Evolutionary conservation across 37 sponge, comb jelly and placozoan species (phyloP), one percentile per base, ranked within the genome.

Genomic region (Diacarnus erythraeanus): DNA sequence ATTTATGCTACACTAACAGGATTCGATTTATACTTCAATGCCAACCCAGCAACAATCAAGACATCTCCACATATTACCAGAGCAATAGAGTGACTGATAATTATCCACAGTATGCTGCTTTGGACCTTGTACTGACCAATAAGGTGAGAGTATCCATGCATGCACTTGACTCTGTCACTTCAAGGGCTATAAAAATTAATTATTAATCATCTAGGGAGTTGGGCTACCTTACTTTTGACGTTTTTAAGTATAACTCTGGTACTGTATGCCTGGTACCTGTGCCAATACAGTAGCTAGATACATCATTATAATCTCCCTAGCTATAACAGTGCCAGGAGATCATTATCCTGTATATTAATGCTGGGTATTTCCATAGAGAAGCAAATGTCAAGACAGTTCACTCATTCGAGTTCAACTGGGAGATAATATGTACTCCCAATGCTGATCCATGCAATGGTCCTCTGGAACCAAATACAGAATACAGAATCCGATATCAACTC

Each of bases 391-490:
- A 47, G 51, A 15, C 10, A 47, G 10, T 47, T 47, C 12, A 12
- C 12, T 47, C 10, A 15, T 6, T 15, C 6, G 51, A 6, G 12
- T 6, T 17, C 61, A 26, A 25, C 22, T 60, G 27, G 61, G 22
- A 60, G 61, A 60, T 4, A 60, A 35, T 22, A 10, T 80, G 81
- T 80, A 71, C 72, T 41, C 68, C 68, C 18, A 77, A 29, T 42
- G 77, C 75, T 21, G 38, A 5, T 0, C 63, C 77, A n/a, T 90
- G 90, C 66, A 90, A 90, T 70, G 90, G 90, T 1, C 85, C 85
- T 25, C 72, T 90, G 25, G 39, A 63, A 1, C 85, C 90, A 3
- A 64, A 38, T 34, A 69, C 82, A 1, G 35, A 71, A 21, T 90
- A 90, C 27, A 38, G 23, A 21, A 42, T 83, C 74, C 35, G 83